Conservation (phyloP, 1,140 invertebrate species). For the Stenopsyche tienmushanensis region DNA sequence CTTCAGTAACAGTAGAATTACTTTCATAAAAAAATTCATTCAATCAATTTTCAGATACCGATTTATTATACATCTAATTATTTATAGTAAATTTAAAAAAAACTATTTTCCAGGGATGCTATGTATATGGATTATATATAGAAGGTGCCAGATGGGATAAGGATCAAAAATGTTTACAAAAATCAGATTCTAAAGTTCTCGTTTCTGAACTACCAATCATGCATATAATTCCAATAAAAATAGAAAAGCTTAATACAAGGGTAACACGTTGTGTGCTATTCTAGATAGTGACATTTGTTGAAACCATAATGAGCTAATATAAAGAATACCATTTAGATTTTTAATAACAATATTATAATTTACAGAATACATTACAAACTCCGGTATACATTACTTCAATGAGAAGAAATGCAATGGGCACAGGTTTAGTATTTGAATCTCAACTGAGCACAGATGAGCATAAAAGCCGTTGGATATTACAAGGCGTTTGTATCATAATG, state of each 20-base stretch:
- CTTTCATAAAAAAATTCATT: no score
- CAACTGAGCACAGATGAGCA: constrained; percentile 79
- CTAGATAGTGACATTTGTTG: neutral
- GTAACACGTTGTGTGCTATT: constrained; percentile 50
- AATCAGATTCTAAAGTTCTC: constrained; percentile 80
- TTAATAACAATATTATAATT: constrained; percentile 24
- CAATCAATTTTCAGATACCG: no score
- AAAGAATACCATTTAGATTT: no score
- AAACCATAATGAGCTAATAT: neutral
- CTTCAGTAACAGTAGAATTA: no score
- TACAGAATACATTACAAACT: constrained; percentile 77
- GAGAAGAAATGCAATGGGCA: constrained; percentile 83
- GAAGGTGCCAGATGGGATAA: constrained; percentile 89
- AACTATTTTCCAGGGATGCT: constrained; percentile 65
- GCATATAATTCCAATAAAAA: constrained; percentile 82
- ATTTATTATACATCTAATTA: no score
- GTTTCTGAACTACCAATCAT: constrained; percentile 83
- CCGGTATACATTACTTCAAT: constrained; percentile 87
- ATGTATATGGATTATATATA: constrained; percentile 83
- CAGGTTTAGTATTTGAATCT: constrained; percentile 87
- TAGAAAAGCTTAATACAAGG: constrained; percentile 78
- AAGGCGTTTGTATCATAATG: constrained; percentile 82
- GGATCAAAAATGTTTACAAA: constrained; percentile 67
- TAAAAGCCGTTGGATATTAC: constrained; percentile 82
- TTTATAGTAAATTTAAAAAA: neutral